Conservation (phyloP, 2,888 invertebrate species). For the Ochropleura leucogaster region DNA sequence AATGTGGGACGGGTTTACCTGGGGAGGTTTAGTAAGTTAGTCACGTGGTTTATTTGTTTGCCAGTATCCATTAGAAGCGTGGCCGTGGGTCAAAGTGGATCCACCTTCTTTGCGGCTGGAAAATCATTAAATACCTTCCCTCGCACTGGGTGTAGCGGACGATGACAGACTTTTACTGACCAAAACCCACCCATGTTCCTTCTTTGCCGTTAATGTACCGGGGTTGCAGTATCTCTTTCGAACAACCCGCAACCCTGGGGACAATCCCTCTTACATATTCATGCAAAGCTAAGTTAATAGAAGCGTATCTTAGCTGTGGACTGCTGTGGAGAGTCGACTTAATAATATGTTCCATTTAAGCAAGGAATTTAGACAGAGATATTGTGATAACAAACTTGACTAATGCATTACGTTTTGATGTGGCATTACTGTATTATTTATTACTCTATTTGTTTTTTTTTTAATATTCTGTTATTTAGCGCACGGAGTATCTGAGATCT, state of each 20-base stretch:
- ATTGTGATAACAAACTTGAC: slow-evolving; percentile 71
- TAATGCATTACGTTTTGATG: slow-evolving; percentile 73
- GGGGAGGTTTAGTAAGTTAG: background rate
- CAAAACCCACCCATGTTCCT: too few relatives aligned
- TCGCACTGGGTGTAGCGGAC: too few relatives aligned
- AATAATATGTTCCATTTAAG: slow-evolving; percentile 68
- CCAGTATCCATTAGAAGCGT: background rate
- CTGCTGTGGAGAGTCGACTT: background rate
- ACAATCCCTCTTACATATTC: background rate
- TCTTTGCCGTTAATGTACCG: too few relatives aligned
- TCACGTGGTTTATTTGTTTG: background rate
- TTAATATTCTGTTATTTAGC: slow-evolving; percentile 40
- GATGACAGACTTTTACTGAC: too few relatives aligned
- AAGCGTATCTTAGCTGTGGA: background rate
- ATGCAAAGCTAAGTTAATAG: too few relatives aligned
- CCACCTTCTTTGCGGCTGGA: too few relatives aligned
- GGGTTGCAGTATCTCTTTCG: too few relatives aligned
- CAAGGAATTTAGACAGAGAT: slow-evolving; percentile 77
- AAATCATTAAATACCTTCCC: too few relatives aligned
- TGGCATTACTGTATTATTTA: slow-evolving; percentile 64
- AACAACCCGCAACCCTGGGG: too few relatives aligned
- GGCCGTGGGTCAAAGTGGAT: too few relatives aligned
- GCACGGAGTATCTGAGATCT: slow-evolving; percentile 50
- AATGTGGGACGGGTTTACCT: background rate
- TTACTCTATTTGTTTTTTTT: slow-evolving; percentile 56